Percentiles rank a stretch among this genome's conserved stretches.
Evolutionary conservation across 2,113 vertebrate genomes (phyloP).

Genomic region (Tragelaphus scriptus): DNA sequence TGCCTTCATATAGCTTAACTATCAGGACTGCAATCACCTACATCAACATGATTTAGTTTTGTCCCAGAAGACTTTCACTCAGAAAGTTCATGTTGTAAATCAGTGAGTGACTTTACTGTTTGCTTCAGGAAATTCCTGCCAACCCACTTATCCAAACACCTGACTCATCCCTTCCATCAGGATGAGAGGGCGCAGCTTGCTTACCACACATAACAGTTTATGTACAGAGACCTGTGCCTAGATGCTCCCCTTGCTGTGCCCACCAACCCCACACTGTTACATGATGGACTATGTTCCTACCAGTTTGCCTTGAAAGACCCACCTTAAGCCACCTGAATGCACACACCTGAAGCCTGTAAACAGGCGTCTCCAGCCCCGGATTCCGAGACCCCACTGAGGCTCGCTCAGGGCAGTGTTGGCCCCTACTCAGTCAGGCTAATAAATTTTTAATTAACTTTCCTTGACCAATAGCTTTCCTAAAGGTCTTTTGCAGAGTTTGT

Average conservation of each 20-base stretch:
- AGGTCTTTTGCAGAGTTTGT: not conserved
- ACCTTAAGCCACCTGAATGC: not conserved
- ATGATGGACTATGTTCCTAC: not conserved
- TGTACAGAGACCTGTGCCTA: not conserved
- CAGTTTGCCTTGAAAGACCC: not conserved
- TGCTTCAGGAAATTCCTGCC: conserved; percentile 21
- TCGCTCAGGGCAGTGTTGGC: not conserved
- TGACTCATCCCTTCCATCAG: not conserved
- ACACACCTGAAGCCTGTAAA: not conserved
- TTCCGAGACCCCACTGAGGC: not conserved
- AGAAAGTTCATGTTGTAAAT: not conserved
- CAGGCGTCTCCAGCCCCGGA: not conserved
- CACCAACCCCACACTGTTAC: not conserved
- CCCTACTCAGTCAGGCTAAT: not conserved
- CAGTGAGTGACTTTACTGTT: not conserved
- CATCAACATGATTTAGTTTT: not conserved
- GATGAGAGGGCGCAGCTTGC: not conserved
- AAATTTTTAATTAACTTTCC: not conserved
- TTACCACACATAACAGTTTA: not conserved
- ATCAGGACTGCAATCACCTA: not conserved
- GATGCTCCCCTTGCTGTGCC: not conserved
- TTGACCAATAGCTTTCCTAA: not conserved
- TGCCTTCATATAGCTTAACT: not conserved
- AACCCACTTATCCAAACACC: conserved; percentile 1
- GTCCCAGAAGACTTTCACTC: not conserved